Base-by-base conservation (phyloP, 2,888 invertebrate species). In the Miltochrista miniata region DNA sequence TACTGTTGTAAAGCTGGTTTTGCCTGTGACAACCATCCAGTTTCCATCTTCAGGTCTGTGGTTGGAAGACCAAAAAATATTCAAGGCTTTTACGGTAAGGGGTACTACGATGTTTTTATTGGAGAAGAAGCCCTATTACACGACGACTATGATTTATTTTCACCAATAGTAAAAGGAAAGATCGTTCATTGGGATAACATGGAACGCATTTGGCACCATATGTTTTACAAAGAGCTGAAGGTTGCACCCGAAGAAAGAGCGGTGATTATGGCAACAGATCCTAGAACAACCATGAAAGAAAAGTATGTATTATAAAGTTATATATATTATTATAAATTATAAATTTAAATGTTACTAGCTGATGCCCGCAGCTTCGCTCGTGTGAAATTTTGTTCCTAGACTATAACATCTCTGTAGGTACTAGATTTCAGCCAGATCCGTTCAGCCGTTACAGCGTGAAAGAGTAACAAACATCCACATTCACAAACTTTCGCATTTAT, bases 111-210 rank as follows among this genome's bases (percentile, higher is more conserved):
- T 0, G 87, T 90, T 0, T 74, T 57, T 12, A 68, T 90, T 14
- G 85, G 85, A 3, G 83, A 87, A n/a, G 80, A 79, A 0, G 83
- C 86, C 0, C 41, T 80, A 0, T 58, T 56, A 0, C 68, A 60
- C 12, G 52, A 51, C 0, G 68, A 76, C 7, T 84, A 83, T 1
- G 83, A 86, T 4, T 39, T 88, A 0, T 68, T 39, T 48, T 59
- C 58, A 2, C 90, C 90, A 0, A 74, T 90, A 0, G 62, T 59
- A 3, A 66, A 67, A 0, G 89, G 90, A 0, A 68, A 61, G 10
- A 84, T 90, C 7, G 75, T 74, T 0, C 79, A 89, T 35, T 90
- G 90, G 90, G 87, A 90, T 47, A 79, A 90, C 40, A 87, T 90
- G 80, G 90, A 90, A 62, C 70, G 89, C 29, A 68, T 90, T 18